Evolutionary conservation across 2,113 vertebrate species (phyloP).

Genomic region (Sula dactylatra): DNA sequence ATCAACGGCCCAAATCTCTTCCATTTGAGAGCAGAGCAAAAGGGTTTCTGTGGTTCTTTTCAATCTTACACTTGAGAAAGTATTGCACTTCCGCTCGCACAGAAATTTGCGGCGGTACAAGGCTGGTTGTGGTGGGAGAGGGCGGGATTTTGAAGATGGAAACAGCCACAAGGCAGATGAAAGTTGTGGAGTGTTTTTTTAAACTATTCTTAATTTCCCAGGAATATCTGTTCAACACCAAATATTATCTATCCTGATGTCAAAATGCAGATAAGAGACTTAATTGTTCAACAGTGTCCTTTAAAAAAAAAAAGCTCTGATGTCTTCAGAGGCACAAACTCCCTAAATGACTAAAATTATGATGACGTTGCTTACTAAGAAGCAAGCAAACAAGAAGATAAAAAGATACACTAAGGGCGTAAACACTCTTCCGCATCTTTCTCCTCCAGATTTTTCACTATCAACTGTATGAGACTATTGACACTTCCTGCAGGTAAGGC

Average conservation of each 20-base stretch:
- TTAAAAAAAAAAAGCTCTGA: not conserved
- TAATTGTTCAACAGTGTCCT: not conserved
- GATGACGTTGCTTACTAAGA: not conserved
- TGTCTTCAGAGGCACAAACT: not conserved
- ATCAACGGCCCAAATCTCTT: not conserved
- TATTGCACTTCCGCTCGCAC: fast-evolving
- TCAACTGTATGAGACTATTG: not conserved
- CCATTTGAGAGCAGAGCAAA: not conserved
- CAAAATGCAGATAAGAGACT: not conserved
- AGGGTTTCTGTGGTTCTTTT: not conserved
- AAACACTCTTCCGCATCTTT: not conserved
- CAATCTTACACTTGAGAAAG: not conserved
- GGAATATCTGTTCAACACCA: not conserved
- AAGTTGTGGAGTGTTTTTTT: fast-evolving
- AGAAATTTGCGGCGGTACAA: fast-evolving
- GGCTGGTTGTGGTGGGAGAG: not conserved
- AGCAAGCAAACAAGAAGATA: not conserved
- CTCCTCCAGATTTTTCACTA: not conserved
- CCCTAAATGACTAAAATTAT: not conserved
- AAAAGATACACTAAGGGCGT: not conserved
- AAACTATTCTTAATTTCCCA: not conserved
- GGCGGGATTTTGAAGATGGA: not conserved
- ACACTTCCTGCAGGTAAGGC: not conserved
- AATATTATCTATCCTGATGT: not conserved
- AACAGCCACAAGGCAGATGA: not conserved